Percentiles rank a stretch among this genome's conserved stretches.
Evolutionary conservation across 2,888 invertebrate species (phyloP).

Genomic region (Acrobasis repandana): DNA sequence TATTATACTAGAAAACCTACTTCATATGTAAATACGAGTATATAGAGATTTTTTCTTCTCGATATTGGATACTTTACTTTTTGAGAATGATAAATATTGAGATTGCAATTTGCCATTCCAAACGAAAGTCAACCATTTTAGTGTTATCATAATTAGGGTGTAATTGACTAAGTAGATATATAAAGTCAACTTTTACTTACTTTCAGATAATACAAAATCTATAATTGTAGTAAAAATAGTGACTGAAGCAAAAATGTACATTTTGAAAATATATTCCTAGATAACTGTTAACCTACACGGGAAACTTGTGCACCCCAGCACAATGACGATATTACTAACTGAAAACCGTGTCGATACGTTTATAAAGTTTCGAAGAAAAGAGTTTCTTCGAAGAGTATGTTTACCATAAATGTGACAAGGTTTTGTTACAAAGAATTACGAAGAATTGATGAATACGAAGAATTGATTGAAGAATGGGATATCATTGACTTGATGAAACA

Average conservation of each 20-base stretch:
- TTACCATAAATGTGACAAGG: neutral
- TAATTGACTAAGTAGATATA: too few relatives aligned
- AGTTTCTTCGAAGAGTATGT: neutral
- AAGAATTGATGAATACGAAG: too few relatives aligned
- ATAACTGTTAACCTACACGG: neutral
- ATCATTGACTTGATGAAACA: too few relatives aligned
- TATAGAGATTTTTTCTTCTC: too few relatives aligned
- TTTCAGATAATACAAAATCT: slow-evolving; percentile 29
- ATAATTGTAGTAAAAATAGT: slow-evolving; percentile 32
- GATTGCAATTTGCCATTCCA: too few relatives aligned
- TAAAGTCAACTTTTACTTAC: slow-evolving; percentile 7
- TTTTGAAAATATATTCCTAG: neutral
- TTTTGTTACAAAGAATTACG: neutral
- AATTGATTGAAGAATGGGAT: too few relatives aligned
- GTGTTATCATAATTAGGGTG: too few relatives aligned
- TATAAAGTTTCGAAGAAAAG: slow-evolving; percentile 5
- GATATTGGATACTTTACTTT: too few relatives aligned
- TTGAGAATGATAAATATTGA: too few relatives aligned
- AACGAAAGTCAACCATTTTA: too few relatives aligned
- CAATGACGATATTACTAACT: slow-evolving; percentile 3
- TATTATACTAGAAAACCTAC: too few relatives aligned
- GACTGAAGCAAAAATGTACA: slow-evolving; percentile 34
- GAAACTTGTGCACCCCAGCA: neutral
- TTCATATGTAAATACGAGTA: too few relatives aligned
- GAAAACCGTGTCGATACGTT: neutral